Percentiles rank a stretch among this genome's conserved stretches.
Evolutionary conservation across 2,797 vertebrate genomes (phyloP).

Genomic region (Bradypodion ventrale): DNA sequence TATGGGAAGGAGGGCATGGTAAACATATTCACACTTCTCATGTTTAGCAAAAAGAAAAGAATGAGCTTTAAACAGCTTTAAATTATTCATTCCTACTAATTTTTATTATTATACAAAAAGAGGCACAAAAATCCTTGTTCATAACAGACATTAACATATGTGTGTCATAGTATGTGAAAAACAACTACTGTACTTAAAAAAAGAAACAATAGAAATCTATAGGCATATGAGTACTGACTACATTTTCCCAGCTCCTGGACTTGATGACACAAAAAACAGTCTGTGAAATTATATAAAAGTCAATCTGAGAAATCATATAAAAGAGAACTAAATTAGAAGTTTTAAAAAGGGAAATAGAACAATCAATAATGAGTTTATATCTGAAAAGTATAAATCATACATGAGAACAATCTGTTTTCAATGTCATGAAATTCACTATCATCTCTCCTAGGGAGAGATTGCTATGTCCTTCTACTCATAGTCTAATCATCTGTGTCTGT

Average conservation of each 20-base stretch:
- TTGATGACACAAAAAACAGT: too few species aligned
- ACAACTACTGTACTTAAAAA: constrained; percentile 27
- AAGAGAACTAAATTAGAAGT: neutral
- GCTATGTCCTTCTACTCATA: neutral
- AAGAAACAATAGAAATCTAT: constrained; percentile 46
- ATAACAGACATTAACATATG: neutral
- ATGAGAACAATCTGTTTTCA: neutral
- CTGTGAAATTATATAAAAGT: neutral
- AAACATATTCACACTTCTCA: constrained; percentile 37
- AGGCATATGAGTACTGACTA: too few species aligned
- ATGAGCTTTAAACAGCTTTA: too few species aligned
- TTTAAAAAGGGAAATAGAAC: neutral
- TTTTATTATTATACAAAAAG: constrained; percentile 28
- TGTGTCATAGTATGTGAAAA: constrained; percentile 52
- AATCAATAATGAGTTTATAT: neutral
- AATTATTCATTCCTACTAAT: neutral
- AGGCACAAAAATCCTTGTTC: constrained; percentile 11
- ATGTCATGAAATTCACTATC: neutral
- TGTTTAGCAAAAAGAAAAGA: neutral
- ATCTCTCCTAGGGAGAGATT: neutral
- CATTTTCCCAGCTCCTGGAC: too few species aligned
- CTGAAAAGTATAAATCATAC: neutral
- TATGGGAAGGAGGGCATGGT: constrained; percentile 43
- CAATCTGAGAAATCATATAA: neutral
- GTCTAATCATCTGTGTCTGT: neutral